Conservation (phyloP, 2,113 vertebrate species). For the Xerus inauris region DNA sequence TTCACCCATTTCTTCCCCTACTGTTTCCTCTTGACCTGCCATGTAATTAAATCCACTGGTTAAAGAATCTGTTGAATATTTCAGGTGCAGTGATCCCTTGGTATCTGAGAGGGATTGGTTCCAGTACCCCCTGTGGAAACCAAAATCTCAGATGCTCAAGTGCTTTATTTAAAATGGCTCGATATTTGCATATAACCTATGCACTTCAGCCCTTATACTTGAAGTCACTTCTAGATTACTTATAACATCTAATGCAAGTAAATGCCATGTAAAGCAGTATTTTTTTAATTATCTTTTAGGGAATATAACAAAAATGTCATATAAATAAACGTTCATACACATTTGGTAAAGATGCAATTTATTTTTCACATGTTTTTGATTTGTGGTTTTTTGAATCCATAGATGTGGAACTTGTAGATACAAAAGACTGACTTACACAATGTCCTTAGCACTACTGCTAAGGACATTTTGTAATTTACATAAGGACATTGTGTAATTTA, state of each 20-base stretch:
- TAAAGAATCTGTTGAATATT: conserved; percentile 44
- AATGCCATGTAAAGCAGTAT: not conserved
- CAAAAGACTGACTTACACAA: not conserved
- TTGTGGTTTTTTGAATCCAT: not conserved
- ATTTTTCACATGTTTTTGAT: not conserved
- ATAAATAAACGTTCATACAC: not conserved
- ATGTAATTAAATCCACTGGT: conserved; percentile 36
- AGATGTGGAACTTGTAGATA: too few species aligned
- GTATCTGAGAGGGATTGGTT: not conserved
- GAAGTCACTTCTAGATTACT: not conserved
- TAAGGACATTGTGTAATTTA: too few species aligned
- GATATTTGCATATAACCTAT: not conserved
- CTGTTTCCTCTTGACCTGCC: not conserved
- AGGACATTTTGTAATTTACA: too few species aligned
- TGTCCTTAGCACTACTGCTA: too few species aligned
- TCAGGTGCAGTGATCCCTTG: not conserved
- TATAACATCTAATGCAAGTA: not conserved
- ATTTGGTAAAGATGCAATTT: not conserved
- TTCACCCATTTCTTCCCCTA: conserved; percentile 11
- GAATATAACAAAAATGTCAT: not conserved
- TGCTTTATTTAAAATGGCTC: not conserved
- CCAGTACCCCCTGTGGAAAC: not conserved
- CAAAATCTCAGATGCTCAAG: not conserved
- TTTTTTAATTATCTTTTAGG: too few species aligned
- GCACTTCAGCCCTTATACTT: not conserved